phyloP scores from a whole-genome alignment of 2,888 invertebrate genomes.

The Therioaphis trifolii region DNA sequence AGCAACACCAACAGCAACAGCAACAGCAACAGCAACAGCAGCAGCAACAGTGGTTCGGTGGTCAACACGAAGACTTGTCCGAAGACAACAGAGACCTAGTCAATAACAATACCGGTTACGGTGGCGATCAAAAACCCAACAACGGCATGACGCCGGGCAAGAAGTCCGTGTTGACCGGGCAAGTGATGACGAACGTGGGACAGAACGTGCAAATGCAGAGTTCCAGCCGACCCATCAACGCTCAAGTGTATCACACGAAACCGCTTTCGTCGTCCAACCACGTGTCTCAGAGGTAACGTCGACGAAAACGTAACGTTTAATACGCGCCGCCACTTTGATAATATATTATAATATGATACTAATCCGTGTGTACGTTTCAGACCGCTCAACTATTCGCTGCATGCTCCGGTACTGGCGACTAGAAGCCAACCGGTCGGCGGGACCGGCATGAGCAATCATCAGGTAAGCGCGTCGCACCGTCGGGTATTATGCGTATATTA shows the following conservation, averaged over 20 bases:
- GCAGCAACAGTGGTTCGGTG: constrained; percentile 41
- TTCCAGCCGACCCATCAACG: constrained; percentile 51
- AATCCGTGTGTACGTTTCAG: neutral
- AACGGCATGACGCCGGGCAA: constrained; percentile 27
- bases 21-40: constrained; percentile 11
- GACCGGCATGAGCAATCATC: constrained; percentile 61
- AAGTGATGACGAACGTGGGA: constrained; percentile 45
- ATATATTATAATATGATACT: neutral
- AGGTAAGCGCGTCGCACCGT: neutral
- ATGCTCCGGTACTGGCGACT: constrained; percentile 63
- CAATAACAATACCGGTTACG: constrained; percentile 38
- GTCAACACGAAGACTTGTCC: constrained; percentile 21
- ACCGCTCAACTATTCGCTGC: constrained; percentile 56
- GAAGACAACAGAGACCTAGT: constrained; percentile 45
- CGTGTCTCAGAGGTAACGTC: constrained; percentile 30
- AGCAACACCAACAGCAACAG: too few relatives aligned
- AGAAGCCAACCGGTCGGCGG: constrained; percentile 68
- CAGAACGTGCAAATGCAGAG: constrained; percentile 58
- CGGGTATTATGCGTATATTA: too few relatives aligned
- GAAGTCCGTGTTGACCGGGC: constrained; percentile 33
- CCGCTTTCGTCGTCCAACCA: constrained; percentile 44
- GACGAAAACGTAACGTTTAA: neutral
- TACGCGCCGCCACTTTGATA: neutral
- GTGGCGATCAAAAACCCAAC: constrained; percentile 42
- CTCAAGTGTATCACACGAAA: constrained; percentile 55